Percentiles rank a stretch among this genome's conserved stretches.
Evolutionary conservation across 2,113 vertebrate genomes (phyloP).

Genomic region (Vulpes lagopus): DNA sequence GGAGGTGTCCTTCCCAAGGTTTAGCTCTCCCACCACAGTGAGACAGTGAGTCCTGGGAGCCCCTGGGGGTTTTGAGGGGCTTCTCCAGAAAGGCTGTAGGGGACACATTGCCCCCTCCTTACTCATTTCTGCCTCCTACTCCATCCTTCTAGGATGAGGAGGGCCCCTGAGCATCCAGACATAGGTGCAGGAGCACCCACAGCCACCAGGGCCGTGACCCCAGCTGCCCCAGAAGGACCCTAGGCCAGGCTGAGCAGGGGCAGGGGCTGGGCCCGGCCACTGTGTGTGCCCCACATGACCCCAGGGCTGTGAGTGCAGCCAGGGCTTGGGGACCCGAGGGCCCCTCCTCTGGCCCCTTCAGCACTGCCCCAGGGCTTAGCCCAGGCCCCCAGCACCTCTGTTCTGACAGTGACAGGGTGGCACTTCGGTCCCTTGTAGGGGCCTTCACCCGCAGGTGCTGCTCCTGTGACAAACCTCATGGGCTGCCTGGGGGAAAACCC

Average conservation of each 20-base stretch:
- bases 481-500: background rate
- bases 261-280: background rate
- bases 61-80: no score
- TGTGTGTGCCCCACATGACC: fast-evolving
- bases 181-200: no score
- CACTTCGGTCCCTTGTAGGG: background rate
- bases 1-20: background rate
- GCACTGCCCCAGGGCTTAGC: background rate
- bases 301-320: background rate
- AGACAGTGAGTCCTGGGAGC: no score
- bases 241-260: no score
- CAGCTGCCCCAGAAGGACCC: background rate
- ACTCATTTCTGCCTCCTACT: background rate
- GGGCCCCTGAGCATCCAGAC: no score
- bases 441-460: background rate
- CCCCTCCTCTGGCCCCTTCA: background rate
- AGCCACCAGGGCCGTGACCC: no score
- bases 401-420: background rate
- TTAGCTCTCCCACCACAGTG: no score
- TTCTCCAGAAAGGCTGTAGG: background rate
- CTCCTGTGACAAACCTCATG: background rate
- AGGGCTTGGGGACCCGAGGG: background rate
- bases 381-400: background rate
- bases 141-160: background rate
- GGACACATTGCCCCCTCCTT: background rate